These are phyloP conservation scores for Rhamphomyia laevipes DNA, from an alignment of 2,888 invertebrate genomes.

Conservation along the genomic window DNA sequence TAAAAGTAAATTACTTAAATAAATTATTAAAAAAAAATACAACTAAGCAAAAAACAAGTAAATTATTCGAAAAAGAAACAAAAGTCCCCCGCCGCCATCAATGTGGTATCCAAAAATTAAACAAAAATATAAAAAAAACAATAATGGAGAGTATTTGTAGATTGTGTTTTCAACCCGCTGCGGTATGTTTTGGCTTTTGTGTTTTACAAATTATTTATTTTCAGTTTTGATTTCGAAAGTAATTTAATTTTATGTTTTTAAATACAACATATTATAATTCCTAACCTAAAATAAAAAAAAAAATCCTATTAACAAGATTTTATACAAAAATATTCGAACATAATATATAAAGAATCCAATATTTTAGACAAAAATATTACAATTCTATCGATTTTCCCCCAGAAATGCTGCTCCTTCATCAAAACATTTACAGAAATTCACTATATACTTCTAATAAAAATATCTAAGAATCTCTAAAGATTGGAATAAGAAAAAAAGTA, in stretches of 20 bases:
- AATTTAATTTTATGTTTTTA: no score
- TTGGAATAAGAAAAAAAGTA: neutral
- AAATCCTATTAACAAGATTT: no score
- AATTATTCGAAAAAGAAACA: neutral
- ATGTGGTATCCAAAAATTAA: neutral
- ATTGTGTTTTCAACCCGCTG: conserved; percentile 38
- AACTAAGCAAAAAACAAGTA: neutral
- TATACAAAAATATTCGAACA: no score
- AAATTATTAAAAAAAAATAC: no score
- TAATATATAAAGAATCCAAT: no score
- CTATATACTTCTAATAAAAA: conserved; percentile 1
- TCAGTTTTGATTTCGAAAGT: conserved; percentile 1
- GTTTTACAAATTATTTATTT: neutral
- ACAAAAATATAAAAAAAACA: neutral
- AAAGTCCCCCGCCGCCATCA: neutral
- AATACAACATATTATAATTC: no score
- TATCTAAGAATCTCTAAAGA: neutral
- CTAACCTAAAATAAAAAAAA: no score
- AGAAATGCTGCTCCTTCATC: no score
- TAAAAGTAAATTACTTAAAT: no score
- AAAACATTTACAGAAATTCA: no score
- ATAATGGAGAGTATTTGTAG: conserved; percentile 37
- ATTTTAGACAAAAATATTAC: no score
- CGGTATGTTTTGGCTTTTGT: conserved; percentile 18
- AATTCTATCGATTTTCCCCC: no score